A percentile compares a stretch with the other conserved stretches of the same genome.
These are phyloP conservation scores for Morus bassanus DNA, from an alignment of 2,797 vertebrate genomes.

Conservation along the genomic window DNA sequence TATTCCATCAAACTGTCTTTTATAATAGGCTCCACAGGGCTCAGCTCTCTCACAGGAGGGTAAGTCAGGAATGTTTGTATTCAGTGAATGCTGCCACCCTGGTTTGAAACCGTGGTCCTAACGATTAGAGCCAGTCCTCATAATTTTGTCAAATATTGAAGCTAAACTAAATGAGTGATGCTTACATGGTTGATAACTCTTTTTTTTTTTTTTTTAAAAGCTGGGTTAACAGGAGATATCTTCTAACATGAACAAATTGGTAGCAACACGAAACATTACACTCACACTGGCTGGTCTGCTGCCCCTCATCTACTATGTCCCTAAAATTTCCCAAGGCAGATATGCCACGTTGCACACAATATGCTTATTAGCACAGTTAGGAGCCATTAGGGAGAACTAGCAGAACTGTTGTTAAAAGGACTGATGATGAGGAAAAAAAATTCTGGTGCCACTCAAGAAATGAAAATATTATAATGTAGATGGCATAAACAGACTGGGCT, in stretches of 20 bases:
- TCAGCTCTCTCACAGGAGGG: not conserved
- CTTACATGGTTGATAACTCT: not conserved
- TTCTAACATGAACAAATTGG: not conserved
- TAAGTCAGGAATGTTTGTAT: not conserved
- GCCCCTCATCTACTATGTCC: not conserved
- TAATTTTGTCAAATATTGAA: not conserved
- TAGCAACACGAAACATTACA: not conserved
- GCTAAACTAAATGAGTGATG: not conserved
- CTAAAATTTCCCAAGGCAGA: slow-evolving; percentile 26
- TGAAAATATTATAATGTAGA: not conserved
- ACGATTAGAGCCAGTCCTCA: not conserved
- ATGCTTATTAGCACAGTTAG: slow-evolving; percentile 34
- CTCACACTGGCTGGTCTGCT: not conserved
- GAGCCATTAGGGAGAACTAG: not conserved
- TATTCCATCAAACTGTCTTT: slow-evolving; percentile 2
- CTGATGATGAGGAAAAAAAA: not conserved
- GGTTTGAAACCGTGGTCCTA: not conserved
- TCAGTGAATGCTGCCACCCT: not conserved
- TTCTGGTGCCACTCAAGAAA: not conserved
- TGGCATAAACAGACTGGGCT: not conserved
- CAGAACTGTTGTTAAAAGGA: slow-evolving; percentile 12
- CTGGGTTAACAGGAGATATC: not conserved
- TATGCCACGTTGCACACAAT: slow-evolving; percentile 3
- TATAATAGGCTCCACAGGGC: slow-evolving; percentile 14
- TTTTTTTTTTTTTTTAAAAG: not conserved